Percentiles rank a stretch among this genome's conserved stretches.
phyloP scores from a whole-genome alignment of 2,113 vertebrate species.

The Ellobius talpinus region DNA sequence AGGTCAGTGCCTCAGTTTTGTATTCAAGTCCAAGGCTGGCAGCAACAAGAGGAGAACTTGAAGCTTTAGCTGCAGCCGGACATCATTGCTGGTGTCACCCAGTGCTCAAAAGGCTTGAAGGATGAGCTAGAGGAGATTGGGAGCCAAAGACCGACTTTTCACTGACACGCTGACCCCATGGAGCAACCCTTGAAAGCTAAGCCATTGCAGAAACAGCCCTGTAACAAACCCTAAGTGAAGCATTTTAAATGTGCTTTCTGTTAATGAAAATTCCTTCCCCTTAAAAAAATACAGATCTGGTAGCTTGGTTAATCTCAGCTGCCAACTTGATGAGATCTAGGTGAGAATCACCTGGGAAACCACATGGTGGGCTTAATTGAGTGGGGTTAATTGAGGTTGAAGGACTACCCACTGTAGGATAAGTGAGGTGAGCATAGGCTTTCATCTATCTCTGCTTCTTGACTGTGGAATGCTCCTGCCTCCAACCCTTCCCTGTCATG shows the following conservation, averaged over 20 bases:
- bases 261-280: background rate
- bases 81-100: too few species aligned
- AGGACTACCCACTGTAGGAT: background rate
- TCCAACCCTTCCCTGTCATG: too few species aligned
- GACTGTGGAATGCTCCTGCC: background rate
- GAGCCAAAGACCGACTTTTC: background rate
- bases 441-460: too few species aligned
- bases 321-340: background rate
- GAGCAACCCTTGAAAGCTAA: background rate
- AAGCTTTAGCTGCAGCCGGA: accelerated
- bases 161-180: background rate
- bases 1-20: accelerated
- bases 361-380: background rate
- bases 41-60: background rate
- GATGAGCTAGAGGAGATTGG: background rate
- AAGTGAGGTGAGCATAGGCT: background rate
- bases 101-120: background rate
- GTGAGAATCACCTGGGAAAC: background rate
- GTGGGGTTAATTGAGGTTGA: background rate
- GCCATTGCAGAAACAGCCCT: background rate
- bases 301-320: background rate
- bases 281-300: background rate
- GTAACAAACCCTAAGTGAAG: background rate
- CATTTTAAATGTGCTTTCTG: background rate
- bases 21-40: background rate